phyloP scores from a whole-genome alignment of 2,797 vertebrate species.

The Xiphophorus birchmanni region DNA sequence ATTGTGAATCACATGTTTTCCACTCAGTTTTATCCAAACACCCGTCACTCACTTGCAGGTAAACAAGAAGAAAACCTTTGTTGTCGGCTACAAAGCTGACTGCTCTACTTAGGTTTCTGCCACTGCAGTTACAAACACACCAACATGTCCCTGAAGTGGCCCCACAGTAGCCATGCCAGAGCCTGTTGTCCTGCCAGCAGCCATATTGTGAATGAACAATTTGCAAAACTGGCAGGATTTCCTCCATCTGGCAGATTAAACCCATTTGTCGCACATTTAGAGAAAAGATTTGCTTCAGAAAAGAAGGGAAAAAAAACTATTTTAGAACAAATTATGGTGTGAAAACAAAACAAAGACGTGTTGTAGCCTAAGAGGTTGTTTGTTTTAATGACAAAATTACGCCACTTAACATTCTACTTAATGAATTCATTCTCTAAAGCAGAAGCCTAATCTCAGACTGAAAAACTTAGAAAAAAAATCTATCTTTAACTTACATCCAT shows the following conservation, averaged over 20 bases:
- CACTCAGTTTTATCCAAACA: conserved; percentile 15
- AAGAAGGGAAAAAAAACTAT: background rate
- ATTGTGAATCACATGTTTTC: background rate
- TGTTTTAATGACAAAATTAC: background rate
- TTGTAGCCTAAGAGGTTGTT: background rate
- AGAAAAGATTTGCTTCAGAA: background rate
- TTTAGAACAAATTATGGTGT: background rate
- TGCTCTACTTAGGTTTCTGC: conserved; percentile 6
- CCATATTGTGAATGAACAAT: conserved; percentile 45
- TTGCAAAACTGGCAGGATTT: conserved; percentile 37
- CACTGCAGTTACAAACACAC: conserved; percentile 9
- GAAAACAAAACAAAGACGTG: background rate
- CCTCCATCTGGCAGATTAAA: background rate
- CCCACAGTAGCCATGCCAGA: conserved; percentile 20
- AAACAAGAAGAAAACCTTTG: conserved; percentile 29
- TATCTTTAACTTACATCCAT: background rate
- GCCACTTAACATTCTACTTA: background rate
- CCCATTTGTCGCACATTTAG: background rate
- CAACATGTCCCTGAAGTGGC: conserved; percentile 7
- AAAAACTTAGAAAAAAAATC: background rate
- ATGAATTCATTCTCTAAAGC: background rate
- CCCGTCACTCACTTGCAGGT: conserved; percentile 11
- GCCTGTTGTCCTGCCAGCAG: conserved; percentile 31
- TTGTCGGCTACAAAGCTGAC: conserved; percentile 29
- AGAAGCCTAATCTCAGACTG: background rate